Conservation (phyloP, 1,140 invertebrate species). For the Bombyx mandarina region DNA sequence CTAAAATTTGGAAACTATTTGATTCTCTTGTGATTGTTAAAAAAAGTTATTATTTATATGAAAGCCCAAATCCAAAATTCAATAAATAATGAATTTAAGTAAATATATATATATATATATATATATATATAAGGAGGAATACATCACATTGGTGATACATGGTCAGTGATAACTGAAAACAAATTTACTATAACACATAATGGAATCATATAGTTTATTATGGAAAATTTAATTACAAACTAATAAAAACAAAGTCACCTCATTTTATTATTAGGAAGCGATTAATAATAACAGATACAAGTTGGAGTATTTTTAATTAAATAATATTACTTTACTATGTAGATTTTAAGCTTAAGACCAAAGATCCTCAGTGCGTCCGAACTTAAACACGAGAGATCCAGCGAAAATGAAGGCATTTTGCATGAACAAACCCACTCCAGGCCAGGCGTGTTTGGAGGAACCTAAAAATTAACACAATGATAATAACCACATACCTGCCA, state of each 20-base stretch:
- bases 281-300: too few relatives aligned
- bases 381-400: constrained; percentile 92
- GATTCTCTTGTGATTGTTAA: too few relatives aligned
- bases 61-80: too few relatives aligned
- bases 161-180: not conserved
- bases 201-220: too few relatives aligned
- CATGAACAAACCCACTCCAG: constrained; percentile 92
- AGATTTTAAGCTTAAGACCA: constrained; percentile 71
- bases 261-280: too few relatives aligned
- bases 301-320: not conserved
- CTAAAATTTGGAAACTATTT: too few relatives aligned
- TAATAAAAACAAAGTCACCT: too few relatives aligned
- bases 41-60: too few relatives aligned
- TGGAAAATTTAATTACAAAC: too few relatives aligned
- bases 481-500: too few relatives aligned
- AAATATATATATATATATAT: not conserved
- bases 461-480: constrained; percentile 8
- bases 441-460: constrained; percentile 73
- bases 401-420: constrained; percentile 97
- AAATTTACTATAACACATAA: not conserved
- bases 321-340: not conserved
- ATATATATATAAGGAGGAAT: not conserved
- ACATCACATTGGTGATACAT: not conserved
- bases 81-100: too few relatives aligned
- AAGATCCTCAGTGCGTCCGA: constrained; percentile 92